Evolutionary conservation across 2,113 vertebrate species (phyloP).

Genomic region (Seriola dumerili): DNA sequence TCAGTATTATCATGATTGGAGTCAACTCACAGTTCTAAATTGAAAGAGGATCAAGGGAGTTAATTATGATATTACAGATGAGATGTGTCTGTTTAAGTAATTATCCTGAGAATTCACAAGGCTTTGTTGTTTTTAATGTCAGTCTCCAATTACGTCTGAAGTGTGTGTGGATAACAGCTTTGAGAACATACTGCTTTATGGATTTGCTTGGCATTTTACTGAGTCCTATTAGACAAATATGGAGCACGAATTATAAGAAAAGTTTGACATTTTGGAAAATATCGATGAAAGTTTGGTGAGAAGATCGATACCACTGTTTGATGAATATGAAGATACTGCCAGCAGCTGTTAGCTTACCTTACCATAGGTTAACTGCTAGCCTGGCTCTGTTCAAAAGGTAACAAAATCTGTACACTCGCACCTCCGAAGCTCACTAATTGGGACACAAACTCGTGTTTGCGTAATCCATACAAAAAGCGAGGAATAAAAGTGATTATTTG

Average conservation of each 20-base stretch:
- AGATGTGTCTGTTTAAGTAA: constrained; percentile 10
- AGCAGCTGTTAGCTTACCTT: background rate
- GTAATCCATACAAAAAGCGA: background rate
- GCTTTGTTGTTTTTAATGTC: constrained; percentile 13
- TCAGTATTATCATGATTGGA: constrained; percentile 10
- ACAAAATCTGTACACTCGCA: background rate
- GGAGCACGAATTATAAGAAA: constrained; percentile 8
- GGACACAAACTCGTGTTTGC: background rate
- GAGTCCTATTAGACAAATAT: background rate
- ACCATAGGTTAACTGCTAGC: background rate
- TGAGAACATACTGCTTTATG: background rate
- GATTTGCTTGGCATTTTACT: background rate
- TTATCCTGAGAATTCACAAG: background rate
- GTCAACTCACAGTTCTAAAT: constrained; percentile 13
- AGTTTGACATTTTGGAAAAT: background rate
- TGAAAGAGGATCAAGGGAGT: constrained; percentile 28
- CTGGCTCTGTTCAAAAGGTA: background rate
- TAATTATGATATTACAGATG: constrained; percentile 21
- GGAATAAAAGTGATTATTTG: background rate
- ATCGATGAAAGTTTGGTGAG: background rate
- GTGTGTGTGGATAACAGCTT: background rate
- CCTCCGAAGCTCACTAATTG: background rate
- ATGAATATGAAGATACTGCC: background rate
- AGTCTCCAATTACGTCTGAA: background rate
- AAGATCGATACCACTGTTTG: no score